Conservation (phyloP, 2,113 vertebrate genomes). For the Scophthalmus maximus region DNA sequence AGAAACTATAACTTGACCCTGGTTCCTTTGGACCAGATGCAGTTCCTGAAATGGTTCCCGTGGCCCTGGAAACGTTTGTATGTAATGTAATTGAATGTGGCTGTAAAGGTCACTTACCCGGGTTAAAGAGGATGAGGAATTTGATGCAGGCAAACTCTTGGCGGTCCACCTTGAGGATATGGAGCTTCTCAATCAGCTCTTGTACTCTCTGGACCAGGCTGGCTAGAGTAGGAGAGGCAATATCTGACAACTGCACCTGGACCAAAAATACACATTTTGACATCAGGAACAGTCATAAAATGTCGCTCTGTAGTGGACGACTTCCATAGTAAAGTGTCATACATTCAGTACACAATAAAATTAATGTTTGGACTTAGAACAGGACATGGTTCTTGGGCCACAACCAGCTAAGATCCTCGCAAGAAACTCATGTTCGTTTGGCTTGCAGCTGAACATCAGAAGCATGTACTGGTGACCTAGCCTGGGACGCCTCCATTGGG, state of each 20-base stretch:
- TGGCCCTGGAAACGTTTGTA: no score
- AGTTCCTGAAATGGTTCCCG: not conserved
- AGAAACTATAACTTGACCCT: not conserved
- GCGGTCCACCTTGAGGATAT: constrained; percentile 86
- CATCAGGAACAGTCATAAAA: not conserved
- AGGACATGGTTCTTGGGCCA: no score
- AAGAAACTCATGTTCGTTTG: no score
- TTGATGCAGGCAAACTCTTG: constrained; percentile 93
- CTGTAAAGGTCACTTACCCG: constrained; percentile 88
- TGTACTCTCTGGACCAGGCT: constrained; percentile 86
- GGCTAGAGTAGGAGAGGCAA: constrained; percentile 83
- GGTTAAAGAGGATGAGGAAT: constrained; percentile 94
- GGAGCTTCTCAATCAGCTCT: constrained; percentile 87
- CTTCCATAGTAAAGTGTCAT: not conserved
- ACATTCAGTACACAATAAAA: no score
- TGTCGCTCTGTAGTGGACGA: no score
- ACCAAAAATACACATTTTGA: constrained; percentile 4
- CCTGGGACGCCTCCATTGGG: no score
- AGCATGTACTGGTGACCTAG: no score
- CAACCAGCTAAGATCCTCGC: no score
- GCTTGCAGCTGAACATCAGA: no score
- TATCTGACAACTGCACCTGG: constrained; percentile 86
- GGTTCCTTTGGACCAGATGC: not conserved
- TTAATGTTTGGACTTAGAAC: no score
- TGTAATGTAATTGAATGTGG: no score